Evolutionary conservation across 1,140 invertebrate species (phyloP).

Genomic region (Diorhabda elongata): DNA sequence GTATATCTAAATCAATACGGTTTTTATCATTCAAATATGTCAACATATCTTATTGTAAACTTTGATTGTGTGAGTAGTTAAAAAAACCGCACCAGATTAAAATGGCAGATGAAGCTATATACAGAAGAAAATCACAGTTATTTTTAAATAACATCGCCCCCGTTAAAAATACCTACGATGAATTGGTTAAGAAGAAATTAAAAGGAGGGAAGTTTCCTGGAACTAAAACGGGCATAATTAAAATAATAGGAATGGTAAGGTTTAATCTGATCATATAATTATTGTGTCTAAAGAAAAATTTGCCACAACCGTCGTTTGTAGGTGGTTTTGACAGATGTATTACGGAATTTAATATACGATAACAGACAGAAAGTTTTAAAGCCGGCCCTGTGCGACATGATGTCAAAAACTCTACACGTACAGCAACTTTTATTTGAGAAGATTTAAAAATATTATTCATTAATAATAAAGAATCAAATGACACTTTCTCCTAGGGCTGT

Average conservation of each 20-base stretch:
- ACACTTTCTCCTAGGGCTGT: no score
- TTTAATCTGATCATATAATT: no score
- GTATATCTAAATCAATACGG: background rate
- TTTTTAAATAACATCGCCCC: constrained; percentile 26
- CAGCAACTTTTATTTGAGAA: no score
- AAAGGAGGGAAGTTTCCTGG: constrained; percentile 27
- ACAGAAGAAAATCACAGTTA: constrained; percentile 28
- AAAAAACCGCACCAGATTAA: background rate
- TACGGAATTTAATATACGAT: no score
- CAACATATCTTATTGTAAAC: background rate
- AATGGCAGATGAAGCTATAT: constrained; percentile 24
- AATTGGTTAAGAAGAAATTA: constrained; percentile 28
- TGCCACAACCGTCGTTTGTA: no score
- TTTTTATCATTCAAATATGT: background rate
- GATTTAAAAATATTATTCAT: no score
- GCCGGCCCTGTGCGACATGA: no score
- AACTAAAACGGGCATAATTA: constrained; percentile 28
- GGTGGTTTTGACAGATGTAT: no score
- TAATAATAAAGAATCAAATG: no score
- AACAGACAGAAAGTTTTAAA: no score
- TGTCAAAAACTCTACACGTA: no score
- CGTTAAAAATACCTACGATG: constrained; percentile 27
- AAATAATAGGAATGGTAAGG: constrained; percentile 29
- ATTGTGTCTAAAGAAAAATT: no score
- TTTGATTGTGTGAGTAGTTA: background rate